phyloP scores from a whole-genome alignment of 2,888 invertebrate genomes.

The Pecten maximus region DNA sequence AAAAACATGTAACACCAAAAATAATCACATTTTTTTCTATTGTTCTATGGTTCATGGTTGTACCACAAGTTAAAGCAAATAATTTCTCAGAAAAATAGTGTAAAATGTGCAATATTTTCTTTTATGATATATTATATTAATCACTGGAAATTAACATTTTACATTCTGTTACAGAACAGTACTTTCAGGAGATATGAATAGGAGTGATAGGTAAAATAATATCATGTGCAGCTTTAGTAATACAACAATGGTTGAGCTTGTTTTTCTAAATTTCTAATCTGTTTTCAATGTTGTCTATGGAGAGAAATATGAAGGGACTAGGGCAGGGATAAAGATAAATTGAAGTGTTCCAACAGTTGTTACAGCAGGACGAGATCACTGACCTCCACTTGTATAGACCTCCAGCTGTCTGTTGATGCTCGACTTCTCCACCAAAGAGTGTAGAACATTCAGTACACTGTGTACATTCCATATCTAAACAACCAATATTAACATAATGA shows the following conservation, averaged over 20 bases:
- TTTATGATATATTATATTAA: too few species aligned
- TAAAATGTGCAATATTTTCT: background rate
- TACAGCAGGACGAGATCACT: background rate
- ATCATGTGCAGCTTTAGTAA: too few species aligned
- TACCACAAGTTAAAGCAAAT: background rate
- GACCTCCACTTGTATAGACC: conserved; percentile 86
- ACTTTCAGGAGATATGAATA: too few species aligned
- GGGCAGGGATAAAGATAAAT: background rate
- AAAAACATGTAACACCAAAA: background rate
- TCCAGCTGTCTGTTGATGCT: conserved; percentile 98
- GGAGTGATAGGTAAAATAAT: too few species aligned
- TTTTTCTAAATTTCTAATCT: too few species aligned
- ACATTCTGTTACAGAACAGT: too few species aligned
- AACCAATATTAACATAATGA: conserved; percentile 26
- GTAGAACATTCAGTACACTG: conserved; percentile 97
- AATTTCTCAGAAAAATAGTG: background rate
- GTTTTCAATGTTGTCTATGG: background rate
- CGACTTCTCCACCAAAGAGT: conserved; percentile 98
- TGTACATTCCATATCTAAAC: conserved; percentile 95
- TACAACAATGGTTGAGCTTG: too few species aligned
- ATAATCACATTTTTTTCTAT: too few species aligned
- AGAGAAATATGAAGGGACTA: background rate
- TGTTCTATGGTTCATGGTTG: too few species aligned
- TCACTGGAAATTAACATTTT: too few species aligned
- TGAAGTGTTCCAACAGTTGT: background rate